Percentiles rank a stretch among this genome's conserved stretches.
Conservation (phyloP, 2,888 invertebrate genomes). For the Steinernema carpocapsae region DNA sequence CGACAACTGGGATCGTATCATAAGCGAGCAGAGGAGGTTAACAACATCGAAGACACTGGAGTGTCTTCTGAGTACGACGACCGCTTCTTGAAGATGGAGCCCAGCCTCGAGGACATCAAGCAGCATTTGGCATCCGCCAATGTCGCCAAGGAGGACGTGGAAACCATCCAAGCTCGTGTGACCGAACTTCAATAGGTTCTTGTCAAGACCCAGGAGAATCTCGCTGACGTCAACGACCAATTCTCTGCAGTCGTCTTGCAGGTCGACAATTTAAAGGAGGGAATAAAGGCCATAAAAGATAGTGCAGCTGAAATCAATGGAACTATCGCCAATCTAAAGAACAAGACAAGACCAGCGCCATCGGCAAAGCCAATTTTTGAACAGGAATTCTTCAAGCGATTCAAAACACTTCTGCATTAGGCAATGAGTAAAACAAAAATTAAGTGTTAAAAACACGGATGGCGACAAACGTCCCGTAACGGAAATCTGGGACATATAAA, state of each 20-base stretch:
- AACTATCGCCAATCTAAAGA: background rate
- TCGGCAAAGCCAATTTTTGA: too few relatives aligned
- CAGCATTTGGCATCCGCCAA: conserved; percentile 83
- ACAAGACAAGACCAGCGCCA: too few relatives aligned
- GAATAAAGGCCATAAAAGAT: conserved; percentile 65
- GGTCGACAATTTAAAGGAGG: conserved; percentile 57
- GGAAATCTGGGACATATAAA: too few relatives aligned
- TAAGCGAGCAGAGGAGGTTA: conserved; percentile 81
- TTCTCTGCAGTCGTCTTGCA: conserved; percentile 50
- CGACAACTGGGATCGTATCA: conserved; percentile 91
- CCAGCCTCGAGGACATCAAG: conserved; percentile 81
- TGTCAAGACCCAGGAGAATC: background rate
- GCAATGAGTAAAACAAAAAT: too few relatives aligned
- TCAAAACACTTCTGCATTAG: too few relatives aligned
- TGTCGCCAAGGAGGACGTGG: conserved; percentile 73
- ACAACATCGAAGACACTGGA: conserved; percentile 90
- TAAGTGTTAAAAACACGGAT: too few relatives aligned
- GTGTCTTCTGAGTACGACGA: conserved; percentile 93
- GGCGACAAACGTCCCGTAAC: too few relatives aligned
- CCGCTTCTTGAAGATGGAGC: conserved; percentile 90
- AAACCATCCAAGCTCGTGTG: conserved; percentile 69
- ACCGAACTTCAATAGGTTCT: background rate
- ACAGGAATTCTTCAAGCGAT: too few relatives aligned
- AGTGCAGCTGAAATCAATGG: background rate
- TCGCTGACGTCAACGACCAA: conserved; percentile 42